Percentiles rank a stretch among this genome's conserved stretches.
Conservation (phyloP, 2,888 invertebrate genomes). For the Drosophila picticornis region DNA sequence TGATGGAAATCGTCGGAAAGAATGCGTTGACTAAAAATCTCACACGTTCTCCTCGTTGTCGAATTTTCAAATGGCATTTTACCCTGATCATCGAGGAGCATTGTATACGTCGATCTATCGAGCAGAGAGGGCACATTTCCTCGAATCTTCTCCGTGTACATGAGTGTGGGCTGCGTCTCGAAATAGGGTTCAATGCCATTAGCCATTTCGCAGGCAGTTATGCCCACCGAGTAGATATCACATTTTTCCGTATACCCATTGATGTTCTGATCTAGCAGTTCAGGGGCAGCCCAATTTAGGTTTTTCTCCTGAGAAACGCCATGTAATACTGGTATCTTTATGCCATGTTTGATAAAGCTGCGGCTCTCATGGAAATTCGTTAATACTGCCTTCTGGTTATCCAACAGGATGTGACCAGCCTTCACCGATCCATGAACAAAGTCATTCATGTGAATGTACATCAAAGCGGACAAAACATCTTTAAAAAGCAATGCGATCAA, state of each 20-base stretch:
- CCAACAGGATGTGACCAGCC: conserved; percentile 93
- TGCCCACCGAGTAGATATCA: conserved; percentile 96
- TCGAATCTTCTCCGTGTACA: conserved; percentile 94
- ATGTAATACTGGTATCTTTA: conserved; percentile 89
- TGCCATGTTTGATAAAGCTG: conserved; percentile 90
- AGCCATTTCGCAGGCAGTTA: conserved; percentile 90
- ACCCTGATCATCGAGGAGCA: conserved; percentile 70
- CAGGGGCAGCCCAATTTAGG: conserved; percentile 96
- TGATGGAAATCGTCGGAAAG: conserved; percentile 92
- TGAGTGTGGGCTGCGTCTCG: conserved; percentile 93
- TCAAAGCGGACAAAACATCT: conserved; percentile 91
- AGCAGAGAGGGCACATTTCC: conserved; percentile 91
- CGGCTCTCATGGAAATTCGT: conserved; percentile 93
- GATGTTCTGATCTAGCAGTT: conserved; percentile 94
- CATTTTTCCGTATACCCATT: conserved; percentile 95
- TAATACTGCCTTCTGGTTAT: conserved; percentile 89
- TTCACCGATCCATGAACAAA: conserved; percentile 94
- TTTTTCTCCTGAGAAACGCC: conserved; percentile 88
- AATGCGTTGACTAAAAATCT: conserved; percentile 87
- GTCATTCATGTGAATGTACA: conserved; percentile 93
- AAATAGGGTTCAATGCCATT: conserved; percentile 96
- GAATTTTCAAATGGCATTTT: conserved; percentile 41
- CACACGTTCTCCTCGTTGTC: conserved; percentile 78
- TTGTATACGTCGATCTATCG: conserved; percentile 90
- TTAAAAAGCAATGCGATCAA: conserved; percentile 92